Evolutionary conservation across 2,797 vertebrate genomes (phyloP).

Genomic region (Neostethus bicornis): DNA sequence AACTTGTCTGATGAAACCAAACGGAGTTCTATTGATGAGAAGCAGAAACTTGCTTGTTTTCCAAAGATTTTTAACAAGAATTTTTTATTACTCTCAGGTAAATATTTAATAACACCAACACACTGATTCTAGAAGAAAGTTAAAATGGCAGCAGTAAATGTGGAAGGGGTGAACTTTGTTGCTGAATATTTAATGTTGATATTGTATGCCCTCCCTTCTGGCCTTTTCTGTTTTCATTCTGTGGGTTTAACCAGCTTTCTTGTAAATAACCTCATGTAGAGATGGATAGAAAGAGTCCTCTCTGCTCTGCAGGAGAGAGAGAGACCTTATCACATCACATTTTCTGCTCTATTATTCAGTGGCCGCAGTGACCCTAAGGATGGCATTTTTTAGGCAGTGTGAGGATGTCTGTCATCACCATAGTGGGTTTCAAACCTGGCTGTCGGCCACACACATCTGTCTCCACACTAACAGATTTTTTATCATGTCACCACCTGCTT

Average conservation of each 20-base stretch:
- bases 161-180: slow-evolving; percentile 49
- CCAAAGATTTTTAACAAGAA: slow-evolving; percentile 26
- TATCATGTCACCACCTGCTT: slow-evolving; percentile 61
- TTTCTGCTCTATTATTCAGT: slow-evolving; percentile 74
- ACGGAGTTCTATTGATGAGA: slow-evolving; percentile 80
- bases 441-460: slow-evolving; percentile 59
- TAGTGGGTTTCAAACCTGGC: slow-evolving; percentile 60
- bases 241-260: slow-evolving; percentile 35
- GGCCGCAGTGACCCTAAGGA: slow-evolving; percentile 66
- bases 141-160: slow-evolving; percentile 52
- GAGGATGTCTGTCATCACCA: slow-evolving; percentile 66
- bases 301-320: slow-evolving; percentile 36
- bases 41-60: slow-evolving; percentile 56
- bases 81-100: slow-evolving; percentile 58
- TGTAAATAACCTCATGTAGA: slow-evolving; percentile 57
- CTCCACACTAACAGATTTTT: slow-evolving; percentile 48
- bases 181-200: slow-evolving; percentile 71
- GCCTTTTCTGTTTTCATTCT: slow-evolving; percentile 37
- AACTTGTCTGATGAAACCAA: slow-evolving; percentile 38
- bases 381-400: slow-evolving; percentile 69
- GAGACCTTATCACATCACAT: slow-evolving; percentile 75
- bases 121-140: slow-evolving; percentile 57
- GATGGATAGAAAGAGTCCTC: slow-evolving; percentile 36
- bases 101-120: slow-evolving; percentile 53
- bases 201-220: slow-evolving; percentile 55